phyloP scores from a whole-genome alignment of 1,140 invertebrate species.

The Drosophila saltans region DNA sequence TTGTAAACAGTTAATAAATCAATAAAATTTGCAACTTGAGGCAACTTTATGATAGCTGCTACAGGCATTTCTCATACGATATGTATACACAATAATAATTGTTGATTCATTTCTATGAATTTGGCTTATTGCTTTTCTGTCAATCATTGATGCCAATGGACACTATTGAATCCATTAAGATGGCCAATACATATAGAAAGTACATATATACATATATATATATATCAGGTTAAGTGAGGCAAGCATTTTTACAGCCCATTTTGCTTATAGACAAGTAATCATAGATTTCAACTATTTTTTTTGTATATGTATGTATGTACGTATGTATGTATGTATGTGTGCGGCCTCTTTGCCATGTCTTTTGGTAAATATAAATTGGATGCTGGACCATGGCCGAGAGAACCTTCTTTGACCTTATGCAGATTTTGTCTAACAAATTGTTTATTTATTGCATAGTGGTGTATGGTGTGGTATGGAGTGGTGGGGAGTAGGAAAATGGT shows the following conservation, averaged over 20 bases:
- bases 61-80: neutral
- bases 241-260: slow-evolving; percentile 4
- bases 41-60: no score
- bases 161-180: no score
- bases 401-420: slow-evolving; percentile 7
- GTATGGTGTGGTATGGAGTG: no score
- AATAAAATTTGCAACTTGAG: no score
- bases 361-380: neutral
- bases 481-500: no score
- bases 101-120: neutral
- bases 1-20: no score
- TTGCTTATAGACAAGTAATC: slow-evolving; percentile 4
- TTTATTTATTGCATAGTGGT: slow-evolving; percentile 3
- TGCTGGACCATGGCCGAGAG: neutral
- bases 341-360: neutral
- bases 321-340: neutral
- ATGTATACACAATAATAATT: neutral
- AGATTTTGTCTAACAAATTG: slow-evolving; percentile 14
- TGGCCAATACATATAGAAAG: neutral
- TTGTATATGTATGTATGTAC: no score
- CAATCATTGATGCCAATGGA: neutral
- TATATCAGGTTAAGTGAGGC: neutral
- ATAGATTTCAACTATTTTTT: neutral
- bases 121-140: neutral
- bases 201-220: neutral